Base-by-base conservation (phyloP, 2,888 invertebrate species). In the Ceriagrion tenellum region DNA sequence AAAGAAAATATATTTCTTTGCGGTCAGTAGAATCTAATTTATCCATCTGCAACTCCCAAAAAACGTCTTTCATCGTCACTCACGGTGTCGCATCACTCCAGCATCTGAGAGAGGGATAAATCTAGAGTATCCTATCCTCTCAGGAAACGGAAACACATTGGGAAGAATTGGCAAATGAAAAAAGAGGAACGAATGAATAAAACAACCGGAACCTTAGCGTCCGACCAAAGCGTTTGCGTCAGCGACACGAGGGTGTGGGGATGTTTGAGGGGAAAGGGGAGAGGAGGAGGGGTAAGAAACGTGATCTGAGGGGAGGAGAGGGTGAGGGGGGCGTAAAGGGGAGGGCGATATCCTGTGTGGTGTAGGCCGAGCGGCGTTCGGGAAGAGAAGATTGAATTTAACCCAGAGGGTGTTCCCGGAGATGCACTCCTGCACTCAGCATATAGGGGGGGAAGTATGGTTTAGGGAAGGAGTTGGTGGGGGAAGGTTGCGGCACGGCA, bases 371-470 rank as follows among this genome's bases (percentile, higher is more conserved):
- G 23, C 23, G 59, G 18, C 20, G 20, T 18, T 47, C 47, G 69
- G 18, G 69, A 69, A 12, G 69, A 69, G 69, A n/a, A 69, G 69
- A 69, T 69, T 69, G 69, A 69, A 69, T 69, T 69, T 26, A 26
- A 69, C 26, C 69, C 16, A 59, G 69, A n/a, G 69, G 59, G 55
- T 30, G 59, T 35, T 63, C 59, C 91, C 4, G 91, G 63, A 91
- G 91, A 91, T 91, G 91, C 91, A 91, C 91, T 91, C 59, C 91
- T 47, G 91, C 59, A 63, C 47, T 47, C 47, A 59, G 91, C 20
- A 26, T 69, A n/a, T 6, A n/a, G n/a, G 69, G 69, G 23, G n/a
- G 69, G 69, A 26, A 16, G 0, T 12, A 59, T 2, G 47, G 47
- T 47, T 59, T 20, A 16, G 69, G 69, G n/a, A 23, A 26, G 69